Conservation (phyloP, 2,888 invertebrate genomes). For the Zootermopsis nevadensis region DNA sequence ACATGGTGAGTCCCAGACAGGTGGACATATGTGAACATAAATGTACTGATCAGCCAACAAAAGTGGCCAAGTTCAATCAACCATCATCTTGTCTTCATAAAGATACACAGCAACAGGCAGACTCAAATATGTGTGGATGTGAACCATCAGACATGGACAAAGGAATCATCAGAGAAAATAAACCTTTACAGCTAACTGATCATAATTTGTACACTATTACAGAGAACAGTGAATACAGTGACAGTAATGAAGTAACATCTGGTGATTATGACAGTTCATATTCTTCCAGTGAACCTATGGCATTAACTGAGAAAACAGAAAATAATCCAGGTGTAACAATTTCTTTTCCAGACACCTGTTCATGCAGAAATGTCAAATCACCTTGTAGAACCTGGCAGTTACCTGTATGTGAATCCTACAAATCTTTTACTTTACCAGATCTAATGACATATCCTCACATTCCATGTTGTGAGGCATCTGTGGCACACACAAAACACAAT, state of each 20-base stretch:
- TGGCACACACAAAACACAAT: not conserved
- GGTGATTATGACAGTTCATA: not conserved
- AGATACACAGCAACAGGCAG: not conserved
- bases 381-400: not conserved
- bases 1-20: not conserved
- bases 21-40: not conserved
- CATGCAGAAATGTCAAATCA: not conserved
- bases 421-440: not conserved
- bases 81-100: not conserved
- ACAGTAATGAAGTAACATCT: conserved; percentile 18
- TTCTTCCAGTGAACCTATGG: not conserved
- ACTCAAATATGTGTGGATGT: not conserved
- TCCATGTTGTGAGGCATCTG: not conserved
- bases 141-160: not conserved
- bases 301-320: not conserved
- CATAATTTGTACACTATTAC: conserved; percentile 23
- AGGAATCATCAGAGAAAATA: not conserved
- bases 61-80: not conserved
- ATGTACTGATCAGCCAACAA: not conserved
- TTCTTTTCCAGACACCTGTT: not conserved
- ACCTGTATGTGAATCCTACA: not conserved
- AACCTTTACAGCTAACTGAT: not conserved
- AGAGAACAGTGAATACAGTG: conserved; percentile 34
- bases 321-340: not conserved
- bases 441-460: not conserved